Conservation (phyloP, 2,888 invertebrate genomes). For the Drosophila demipolita region DNA sequence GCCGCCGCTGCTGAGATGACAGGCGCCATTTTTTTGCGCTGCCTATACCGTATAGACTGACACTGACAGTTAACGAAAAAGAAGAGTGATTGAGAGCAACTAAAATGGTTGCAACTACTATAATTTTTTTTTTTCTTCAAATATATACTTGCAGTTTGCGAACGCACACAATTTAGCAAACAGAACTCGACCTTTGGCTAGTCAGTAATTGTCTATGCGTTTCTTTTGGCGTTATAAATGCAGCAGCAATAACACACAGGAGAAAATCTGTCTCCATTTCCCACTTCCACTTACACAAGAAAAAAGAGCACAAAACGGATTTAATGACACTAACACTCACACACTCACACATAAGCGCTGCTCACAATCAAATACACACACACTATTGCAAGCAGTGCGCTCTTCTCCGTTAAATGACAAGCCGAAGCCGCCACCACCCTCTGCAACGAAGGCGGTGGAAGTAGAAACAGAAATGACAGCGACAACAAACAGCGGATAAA, state of each 20-base stretch:
- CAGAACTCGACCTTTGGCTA: constrained; percentile 39
- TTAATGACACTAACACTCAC: constrained; percentile 42
- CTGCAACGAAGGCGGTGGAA: constrained; percentile 58
- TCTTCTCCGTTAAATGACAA: constrained; percentile 49
- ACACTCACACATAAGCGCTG: constrained; percentile 12
- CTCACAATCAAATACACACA: constrained; percentile 33
- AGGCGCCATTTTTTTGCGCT: constrained; percentile 58
- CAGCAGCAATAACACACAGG: constrained; percentile 22
- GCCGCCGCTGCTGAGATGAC: constrained; percentile 55
- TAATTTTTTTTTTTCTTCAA: constrained; percentile 21
- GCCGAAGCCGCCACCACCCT: constrained; percentile 65
- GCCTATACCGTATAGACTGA: constrained; percentile 14
- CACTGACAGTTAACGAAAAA: constrained; percentile 16
- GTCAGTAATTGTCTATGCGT: constrained; percentile 10
- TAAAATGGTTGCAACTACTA: constrained; percentile 18
- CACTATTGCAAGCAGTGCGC: constrained; percentile 22
- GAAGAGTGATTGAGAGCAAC: constrained; percentile 6
- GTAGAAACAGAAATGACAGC: constrained; percentile 57
- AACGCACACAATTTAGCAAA: constrained; percentile 12
- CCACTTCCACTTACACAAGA: constrained; percentile 42
- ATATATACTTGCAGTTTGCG: constrained; percentile 17
- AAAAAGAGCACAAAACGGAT: constrained; percentile 50
- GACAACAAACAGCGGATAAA: constrained; percentile 72
- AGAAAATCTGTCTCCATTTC: constrained; percentile 52
- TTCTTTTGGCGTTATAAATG: constrained; percentile 28